These are phyloP conservation scores for Rhinoderma darwinii DNA, from an alignment of 2,113 vertebrate species.

Conservation along the genomic window DNA sequence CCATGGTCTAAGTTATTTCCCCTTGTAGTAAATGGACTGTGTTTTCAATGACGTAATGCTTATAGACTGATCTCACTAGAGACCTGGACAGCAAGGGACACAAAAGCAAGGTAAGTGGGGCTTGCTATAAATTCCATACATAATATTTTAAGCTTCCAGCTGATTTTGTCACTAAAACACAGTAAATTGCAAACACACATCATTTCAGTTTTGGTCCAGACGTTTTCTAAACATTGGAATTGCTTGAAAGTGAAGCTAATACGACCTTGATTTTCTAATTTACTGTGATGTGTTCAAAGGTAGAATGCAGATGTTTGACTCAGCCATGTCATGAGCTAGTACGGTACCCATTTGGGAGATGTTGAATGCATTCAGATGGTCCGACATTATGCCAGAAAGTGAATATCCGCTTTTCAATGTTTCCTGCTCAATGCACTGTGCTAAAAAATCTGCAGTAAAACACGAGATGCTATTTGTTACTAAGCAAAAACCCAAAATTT, in stretches of 20 bases:
- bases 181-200: constrained; percentile 47
- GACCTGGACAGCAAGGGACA: constrained; percentile 6
- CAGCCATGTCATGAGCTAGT: constrained; percentile 11
- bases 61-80: neutral
- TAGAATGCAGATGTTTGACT: constrained; percentile 48
- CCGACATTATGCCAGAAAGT: constrained; percentile 5
- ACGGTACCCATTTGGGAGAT: constrained; percentile 7
- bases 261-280: constrained; percentile 50
- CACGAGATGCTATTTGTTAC: too few relatives aligned
- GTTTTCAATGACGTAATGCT: neutral
- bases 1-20: neutral
- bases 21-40: neutral
- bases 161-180: constrained; percentile 29
- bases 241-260: constrained; percentile 50
- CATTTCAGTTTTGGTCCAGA: constrained; percentile 27
- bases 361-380: constrained; percentile 41
- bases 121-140: neutral
- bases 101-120: neutral
- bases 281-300: constrained; percentile 48
- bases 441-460: neutral
- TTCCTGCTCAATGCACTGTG: neutral
- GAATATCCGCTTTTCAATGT: neutral
- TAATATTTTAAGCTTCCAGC: constrained; percentile 7
- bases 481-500: too few relatives aligned
- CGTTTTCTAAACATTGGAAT: constrained; percentile 48